phyloP scores from a whole-genome alignment of 2,888 invertebrate genomes.

The Macrosiphum euphorbiae region DNA sequence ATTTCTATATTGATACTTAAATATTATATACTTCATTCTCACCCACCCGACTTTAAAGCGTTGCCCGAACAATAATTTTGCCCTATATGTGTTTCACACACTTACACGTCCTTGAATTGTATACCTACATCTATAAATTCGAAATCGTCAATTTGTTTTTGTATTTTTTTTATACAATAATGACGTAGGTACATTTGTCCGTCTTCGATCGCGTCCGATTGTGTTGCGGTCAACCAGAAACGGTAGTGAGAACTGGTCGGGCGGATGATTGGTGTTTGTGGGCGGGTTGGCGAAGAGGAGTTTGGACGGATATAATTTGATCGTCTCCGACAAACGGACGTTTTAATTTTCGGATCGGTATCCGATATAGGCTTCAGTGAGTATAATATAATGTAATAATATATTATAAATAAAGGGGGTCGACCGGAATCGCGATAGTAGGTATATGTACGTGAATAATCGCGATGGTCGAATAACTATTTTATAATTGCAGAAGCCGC shows the following conservation, averaged over 20 bases:
- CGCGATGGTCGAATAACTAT: not conserved
- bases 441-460: not conserved
- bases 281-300: not conserved
- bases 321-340: not conserved
- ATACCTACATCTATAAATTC: no score
- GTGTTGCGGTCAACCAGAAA: not conserved
- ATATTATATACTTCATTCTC: not conserved
- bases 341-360: slow-evolving; percentile 24
- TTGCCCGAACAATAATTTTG: not conserved
- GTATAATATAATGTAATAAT: not conserved
- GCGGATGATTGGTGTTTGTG: not conserved
- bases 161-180: no score
- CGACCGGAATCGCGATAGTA: not conserved
- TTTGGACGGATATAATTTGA: not conserved
- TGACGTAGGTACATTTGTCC: not conserved
- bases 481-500: not conserved
- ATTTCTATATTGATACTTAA: not conserved
- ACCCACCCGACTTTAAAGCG: not conserved
- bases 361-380: not conserved
- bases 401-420: not conserved
- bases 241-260: not conserved
- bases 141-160: not conserved
- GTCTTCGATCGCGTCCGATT: not conserved
- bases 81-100: not conserved
- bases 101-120: not conserved